phyloP scores from a whole-genome alignment of 2,888 invertebrate species.

The Andrena bucephala region DNA sequence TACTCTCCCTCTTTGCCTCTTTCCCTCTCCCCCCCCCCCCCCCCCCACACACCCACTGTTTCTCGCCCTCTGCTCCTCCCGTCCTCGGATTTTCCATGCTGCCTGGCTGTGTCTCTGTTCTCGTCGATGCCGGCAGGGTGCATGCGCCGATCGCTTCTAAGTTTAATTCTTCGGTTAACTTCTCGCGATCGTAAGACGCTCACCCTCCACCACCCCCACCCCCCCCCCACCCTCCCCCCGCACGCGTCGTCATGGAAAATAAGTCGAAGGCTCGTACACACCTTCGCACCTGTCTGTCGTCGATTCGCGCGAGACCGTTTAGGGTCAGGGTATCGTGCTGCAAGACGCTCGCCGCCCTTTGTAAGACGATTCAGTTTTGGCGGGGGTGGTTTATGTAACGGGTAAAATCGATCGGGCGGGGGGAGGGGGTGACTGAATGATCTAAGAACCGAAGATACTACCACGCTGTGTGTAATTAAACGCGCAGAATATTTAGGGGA shows the following conservation, averaged over 20 bases:
- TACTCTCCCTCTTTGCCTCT: conserved; percentile 26
- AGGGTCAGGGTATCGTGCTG: too few relatives aligned
- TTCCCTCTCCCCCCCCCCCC: neutral
- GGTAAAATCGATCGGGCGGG: conserved; percentile 43
- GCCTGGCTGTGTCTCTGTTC: conserved; percentile 45
- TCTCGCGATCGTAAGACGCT: conserved; percentile 48
- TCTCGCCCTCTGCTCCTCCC: conserved; percentile 4
- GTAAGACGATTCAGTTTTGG: conserved; percentile 23
- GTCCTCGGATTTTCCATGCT: conserved; percentile 51
- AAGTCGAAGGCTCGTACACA: neutral
- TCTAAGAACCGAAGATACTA: conserved; percentile 37
- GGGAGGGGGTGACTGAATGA: conserved; percentile 32
- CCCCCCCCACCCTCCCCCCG: too few relatives aligned
- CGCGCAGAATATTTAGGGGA: neutral
- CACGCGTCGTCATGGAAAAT: conserved; percentile 2
- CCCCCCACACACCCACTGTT: conserved; percentile 13
- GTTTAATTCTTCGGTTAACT: conserved; percentile 70
- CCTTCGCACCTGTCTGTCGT: neutral
- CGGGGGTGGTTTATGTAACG: conserved; percentile 49
- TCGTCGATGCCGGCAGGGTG: conserved; percentile 64
- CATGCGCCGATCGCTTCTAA: conserved; percentile 72
- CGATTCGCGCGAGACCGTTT: neutral
- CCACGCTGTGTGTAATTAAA: neutral
- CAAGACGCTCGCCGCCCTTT: neutral
- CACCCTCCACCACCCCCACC: neutral